These are phyloP conservation scores for Nautilus pompilius DNA, from an alignment of 1,140 invertebrate genomes.

Conservation along the genomic window DNA sequence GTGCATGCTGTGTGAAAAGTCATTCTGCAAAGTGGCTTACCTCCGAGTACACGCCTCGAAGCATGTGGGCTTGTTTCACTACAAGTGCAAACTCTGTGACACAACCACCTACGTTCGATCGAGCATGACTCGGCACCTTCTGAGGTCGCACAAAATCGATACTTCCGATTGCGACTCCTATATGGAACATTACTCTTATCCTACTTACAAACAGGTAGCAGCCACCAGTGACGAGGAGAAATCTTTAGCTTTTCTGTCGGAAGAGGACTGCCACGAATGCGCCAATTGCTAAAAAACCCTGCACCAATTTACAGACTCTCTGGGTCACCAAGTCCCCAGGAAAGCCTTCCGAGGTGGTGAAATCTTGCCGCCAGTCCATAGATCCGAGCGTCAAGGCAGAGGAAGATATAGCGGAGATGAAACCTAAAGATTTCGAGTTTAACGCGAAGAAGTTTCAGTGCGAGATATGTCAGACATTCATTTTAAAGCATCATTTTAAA, in stretches of 20 bases:
- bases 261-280: too few relatives aligned
- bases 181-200: too few relatives aligned
- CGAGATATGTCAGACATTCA: neutral
- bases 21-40: neutral
- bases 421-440: neutral
- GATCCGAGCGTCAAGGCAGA: neutral
- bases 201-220: too few relatives aligned
- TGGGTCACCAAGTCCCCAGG: neutral
- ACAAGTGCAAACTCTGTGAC: neutral
- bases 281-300: too few relatives aligned
- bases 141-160: too few relatives aligned
- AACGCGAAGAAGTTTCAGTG: slow-evolving; percentile 1
- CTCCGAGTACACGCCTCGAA: neutral
- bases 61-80: neutral
- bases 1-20: neutral
- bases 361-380: too few relatives aligned
- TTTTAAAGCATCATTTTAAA: neutral
- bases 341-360: neutral
- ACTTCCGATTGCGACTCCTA: too few relatives aligned
- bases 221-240: too few relatives aligned
- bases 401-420: neutral
- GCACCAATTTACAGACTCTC: neutral
- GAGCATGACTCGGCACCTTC: neutral
- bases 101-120: neutral
- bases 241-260: too few relatives aligned